phyloP scores from a whole-genome alignment of 37 sponge, comb jelly and placozoan species.

The Bolinopsis microptera region DNA sequence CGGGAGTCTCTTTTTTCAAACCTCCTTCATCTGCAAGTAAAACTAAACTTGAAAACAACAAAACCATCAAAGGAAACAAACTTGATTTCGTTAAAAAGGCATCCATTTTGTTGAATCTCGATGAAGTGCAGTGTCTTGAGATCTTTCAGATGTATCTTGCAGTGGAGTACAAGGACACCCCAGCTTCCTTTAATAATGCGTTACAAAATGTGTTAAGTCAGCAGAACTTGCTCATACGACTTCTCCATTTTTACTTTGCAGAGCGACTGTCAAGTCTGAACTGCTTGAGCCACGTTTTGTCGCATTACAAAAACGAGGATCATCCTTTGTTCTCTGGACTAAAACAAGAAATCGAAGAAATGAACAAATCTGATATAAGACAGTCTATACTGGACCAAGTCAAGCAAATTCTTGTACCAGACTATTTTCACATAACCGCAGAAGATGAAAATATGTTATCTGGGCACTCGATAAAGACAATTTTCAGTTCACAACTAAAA shows the following conservation, averaged over 20 bases:
- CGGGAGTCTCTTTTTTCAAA: conserved; percentile 39
- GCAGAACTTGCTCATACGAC: conserved; percentile 31
- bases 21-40: conserved; percentile 20
- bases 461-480: neutral
- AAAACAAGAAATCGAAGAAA: conserved; percentile 19
- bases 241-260: conserved; percentile 55
- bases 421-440: conserved; percentile 31
- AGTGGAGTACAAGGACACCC: conserved; percentile 43
- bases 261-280: conserved; percentile 45
- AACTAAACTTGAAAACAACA: conserved; percentile 1
- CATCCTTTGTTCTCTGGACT: conserved; percentile 43
- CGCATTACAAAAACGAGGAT: conserved; percentile 51
- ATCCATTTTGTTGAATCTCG: conserved; percentile 48
- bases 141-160: conserved; percentile 51
- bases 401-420: conserved; percentile 3
- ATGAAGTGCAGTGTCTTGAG: conserved; percentile 50
- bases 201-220: conserved; percentile 32
- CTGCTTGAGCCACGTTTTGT: conserved; percentile 9
- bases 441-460: conserved; percentile 62
- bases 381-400: conserved; percentile 7
- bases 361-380: neutral
- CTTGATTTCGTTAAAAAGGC: conserved; percentile 59
- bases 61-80: conserved; percentile 51
- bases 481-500: neutral
- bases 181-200: conserved; percentile 34